Evolutionary conservation across 2,797 vertebrate genomes (phyloP), one percentile per base, ranked within the genome.

Genomic region (Siniperca obscura): DNA sequence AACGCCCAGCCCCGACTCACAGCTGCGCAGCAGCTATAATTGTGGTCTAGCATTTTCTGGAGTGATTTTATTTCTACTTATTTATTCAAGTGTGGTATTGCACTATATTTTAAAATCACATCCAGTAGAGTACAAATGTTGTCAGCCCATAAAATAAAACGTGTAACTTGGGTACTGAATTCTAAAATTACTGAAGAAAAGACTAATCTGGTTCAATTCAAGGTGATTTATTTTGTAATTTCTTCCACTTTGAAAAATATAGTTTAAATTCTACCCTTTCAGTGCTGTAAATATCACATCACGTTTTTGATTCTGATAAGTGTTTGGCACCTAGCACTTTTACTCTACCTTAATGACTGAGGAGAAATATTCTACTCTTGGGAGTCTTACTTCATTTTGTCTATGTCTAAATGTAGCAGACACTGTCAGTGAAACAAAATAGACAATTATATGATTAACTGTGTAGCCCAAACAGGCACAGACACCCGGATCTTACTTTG

Each of bases 401-500:
- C 38, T n/a, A 2, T 30, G 19, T 65, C 17, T 65, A 30, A 50
- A 59, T 4, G 46, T 38, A 44, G 52, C 75, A 38, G 21, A 25
- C 22, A 4, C 12, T 22, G 9, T 1, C 2, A 5, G 25, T 55
- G 16, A 55, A 69, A 67, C 64, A 7, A 86, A 61, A 61, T n/a
- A 38, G 6, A 66, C n/a, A 30, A 25, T 53, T 64, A 30, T 50
- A 66, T 30, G 74, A 70, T 53, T 38, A 57, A 74, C 40, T 11
- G 22, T 22, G 48, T 62, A 53, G 68, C 66, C n/a, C n/a, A 7
- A 19, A 48, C 60, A 38, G 48, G 19, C 60, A 16, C 44, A 16
- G 55, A 50, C 67, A 57, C 22, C 19, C 36, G 12, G 62, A 21
- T 48, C 42, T 70, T 34, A 67, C 71, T 46, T 52, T 50, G 30